Evolutionary conservation across 2,888 invertebrate genomes (phyloP).

Genomic region (Netelia fuscicornis): DNA sequence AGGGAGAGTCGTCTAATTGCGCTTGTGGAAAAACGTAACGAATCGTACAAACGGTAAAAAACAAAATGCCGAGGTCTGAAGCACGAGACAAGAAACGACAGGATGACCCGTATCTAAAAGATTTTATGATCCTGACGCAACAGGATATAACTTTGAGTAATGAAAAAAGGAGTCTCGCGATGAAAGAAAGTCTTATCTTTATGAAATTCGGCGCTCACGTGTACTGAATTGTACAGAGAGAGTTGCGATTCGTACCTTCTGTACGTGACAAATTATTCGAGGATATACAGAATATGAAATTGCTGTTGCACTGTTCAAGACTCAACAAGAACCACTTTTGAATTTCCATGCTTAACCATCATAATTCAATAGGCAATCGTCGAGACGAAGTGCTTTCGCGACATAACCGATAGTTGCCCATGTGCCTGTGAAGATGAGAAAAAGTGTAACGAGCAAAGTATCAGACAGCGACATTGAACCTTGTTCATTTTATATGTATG

Average conservation of each 20-base stretch:
- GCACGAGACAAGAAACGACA: background rate
- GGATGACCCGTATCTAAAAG: background rate
- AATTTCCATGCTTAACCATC: no score
- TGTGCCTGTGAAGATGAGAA: background rate
- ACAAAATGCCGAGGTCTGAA: background rate
- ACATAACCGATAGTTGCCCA: no score
- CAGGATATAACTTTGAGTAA: no score
- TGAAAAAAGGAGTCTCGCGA: no score
- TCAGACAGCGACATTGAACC: background rate
- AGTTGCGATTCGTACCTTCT: no score
- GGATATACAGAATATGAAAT: no score
- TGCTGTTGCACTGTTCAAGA: background rate
- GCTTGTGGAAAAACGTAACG: slow-evolving; percentile 12
- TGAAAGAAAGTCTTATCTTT: no score
- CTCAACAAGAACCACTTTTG: background rate
- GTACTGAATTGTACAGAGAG: no score
- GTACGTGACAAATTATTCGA: no score
- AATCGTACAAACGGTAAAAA: slow-evolving; percentile 8
- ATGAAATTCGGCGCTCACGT: no score
- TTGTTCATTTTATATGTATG: slow-evolving; percentile 6
- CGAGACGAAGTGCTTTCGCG: no score
- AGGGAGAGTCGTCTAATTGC: slow-evolving; percentile 23
- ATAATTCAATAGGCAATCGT: no score
- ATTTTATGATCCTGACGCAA: slow-evolving; percentile 7
- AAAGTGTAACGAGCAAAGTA: slow-evolving; percentile 6